Evolutionary conservation across 2,888 invertebrate genomes (phyloP), one percentile per base, ranked within the genome.

Genomic region (Artemia sinica): DNA sequence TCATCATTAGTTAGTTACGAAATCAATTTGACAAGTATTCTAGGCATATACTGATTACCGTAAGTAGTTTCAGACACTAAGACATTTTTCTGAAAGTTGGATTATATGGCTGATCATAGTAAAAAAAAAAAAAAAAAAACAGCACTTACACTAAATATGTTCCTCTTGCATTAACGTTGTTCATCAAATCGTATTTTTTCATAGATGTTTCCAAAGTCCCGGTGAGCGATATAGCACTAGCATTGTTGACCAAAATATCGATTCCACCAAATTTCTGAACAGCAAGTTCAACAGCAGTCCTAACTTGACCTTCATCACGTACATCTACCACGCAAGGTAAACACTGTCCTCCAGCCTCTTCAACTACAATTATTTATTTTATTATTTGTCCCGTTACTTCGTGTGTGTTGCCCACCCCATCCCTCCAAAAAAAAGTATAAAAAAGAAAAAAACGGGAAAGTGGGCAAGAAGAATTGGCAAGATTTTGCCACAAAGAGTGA

Each of bases 121-220:
- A 41, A 41, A 41, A 41, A 41, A 41, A 41, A 28, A 12, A 7
- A 50, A n/a, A 9, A 67, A 13, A 65, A 1, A 13, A 10, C 11
- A 49, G 41, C 28, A 72, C 86, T 84, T 80, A 95, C 88, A 91
- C 89, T 70, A 97, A 81, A 78, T 89, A 97, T 2, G 96, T 97
- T 73, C 96, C 97, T 73, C 97, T 84, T 0, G 93, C 87, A 79
- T 97, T 97, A 74, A 97, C 86, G 71, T 83, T 84, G 76, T 95
- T 89, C 96, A 97, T 97, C 65, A 97, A 83, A 79, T 97, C 97
- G 76, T 91, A 97, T 78, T 86, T 84, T 80, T 97, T 97, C 94
- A 97, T 95, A 58, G 91, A 87, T 0, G 94, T 94, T 9, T 85
- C 80, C 3, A 83, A 80, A 0, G 95, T 96, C 67, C 84, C 84